phyloP scores from a whole-genome alignment of 2,888 invertebrate genomes.

The Brassicogethes aeneus region DNA sequence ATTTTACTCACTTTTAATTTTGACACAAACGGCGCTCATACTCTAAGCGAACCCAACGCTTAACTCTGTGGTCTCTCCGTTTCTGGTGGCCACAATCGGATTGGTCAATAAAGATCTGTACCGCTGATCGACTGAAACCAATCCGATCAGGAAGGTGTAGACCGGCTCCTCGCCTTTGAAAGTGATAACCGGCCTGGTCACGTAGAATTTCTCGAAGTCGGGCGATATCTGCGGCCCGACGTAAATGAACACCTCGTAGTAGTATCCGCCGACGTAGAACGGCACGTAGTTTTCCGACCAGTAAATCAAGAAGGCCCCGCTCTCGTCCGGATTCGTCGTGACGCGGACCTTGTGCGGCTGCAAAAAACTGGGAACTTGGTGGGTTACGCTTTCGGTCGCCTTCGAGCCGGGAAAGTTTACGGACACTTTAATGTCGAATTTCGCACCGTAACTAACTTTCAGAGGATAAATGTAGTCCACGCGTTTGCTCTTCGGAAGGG shows the following conservation, averaged over 20 bases:
- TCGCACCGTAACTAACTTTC: conserved; percentile 23
- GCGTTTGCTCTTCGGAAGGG: conserved; percentile 22
- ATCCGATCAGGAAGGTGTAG: conserved; percentile 28
- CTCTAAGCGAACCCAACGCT: not conserved
- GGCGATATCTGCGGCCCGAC: conserved; percentile 19
- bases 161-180: conserved; percentile 26
- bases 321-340: conserved; percentile 24
- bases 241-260: conserved; percentile 28
- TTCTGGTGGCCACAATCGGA: conserved; percentile 25
- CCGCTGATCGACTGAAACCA: conserved; percentile 24
- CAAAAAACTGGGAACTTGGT: conserved; percentile 25
- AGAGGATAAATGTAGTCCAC: conserved; percentile 23
- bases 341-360: conserved; percentile 28
- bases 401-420: conserved; percentile 25
- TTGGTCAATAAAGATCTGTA: conserved; percentile 24
- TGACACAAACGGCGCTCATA: too few relatives aligned
- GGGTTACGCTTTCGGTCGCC: conserved; percentile 22
- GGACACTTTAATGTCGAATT: conserved; percentile 26
- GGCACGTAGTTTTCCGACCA: conserved; percentile 30
- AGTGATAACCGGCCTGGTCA: conserved; percentile 26
- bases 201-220: conserved; percentile 25
- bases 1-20: too few relatives aligned
- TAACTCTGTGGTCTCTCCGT: conserved; percentile 22
- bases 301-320: conserved; percentile 29
- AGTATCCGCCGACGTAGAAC: conserved; percentile 22